Conservation (phyloP, 2,113 vertebrate genomes). For the Pampusana beccarii region DNA sequence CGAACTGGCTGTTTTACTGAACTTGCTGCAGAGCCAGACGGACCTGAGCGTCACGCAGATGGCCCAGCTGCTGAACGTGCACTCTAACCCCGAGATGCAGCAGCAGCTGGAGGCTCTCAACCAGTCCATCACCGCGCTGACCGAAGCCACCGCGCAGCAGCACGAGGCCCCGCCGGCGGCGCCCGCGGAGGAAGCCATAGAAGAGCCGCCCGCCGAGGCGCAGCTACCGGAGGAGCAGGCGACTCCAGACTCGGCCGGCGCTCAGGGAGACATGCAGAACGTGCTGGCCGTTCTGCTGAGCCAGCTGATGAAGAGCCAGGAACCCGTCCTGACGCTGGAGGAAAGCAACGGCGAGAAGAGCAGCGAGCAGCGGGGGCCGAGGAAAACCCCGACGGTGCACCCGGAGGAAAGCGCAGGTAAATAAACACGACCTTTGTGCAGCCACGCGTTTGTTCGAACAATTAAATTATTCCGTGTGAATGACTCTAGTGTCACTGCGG, state of each 20-base stretch:
- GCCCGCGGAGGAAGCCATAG: slow-evolving; percentile 57
- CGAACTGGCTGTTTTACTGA: slow-evolving; percentile 91
- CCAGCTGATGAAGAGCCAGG: slow-evolving; percentile 94
- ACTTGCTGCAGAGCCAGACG: slow-evolving; percentile 96
- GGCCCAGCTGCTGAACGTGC: slow-evolving; percentile 91
- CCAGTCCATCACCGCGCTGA: slow-evolving; percentile 89
- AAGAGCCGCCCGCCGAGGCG: slow-evolving; percentile 70
- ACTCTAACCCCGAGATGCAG: slow-evolving; percentile 88
- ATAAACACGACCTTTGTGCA: slow-evolving; percentile 42
- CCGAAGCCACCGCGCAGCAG: slow-evolving; percentile 82
- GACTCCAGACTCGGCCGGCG: slow-evolving; percentile 72
- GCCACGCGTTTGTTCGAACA: slow-evolving; percentile 17
- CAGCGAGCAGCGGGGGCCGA: slow-evolving; percentile 77
- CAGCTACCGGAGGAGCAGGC: slow-evolving; percentile 78
- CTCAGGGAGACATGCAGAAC: slow-evolving; percentile 91
- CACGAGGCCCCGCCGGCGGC: slow-evolving; percentile 71
- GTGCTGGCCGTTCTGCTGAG: slow-evolving; percentile 92
- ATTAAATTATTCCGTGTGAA: neutral
- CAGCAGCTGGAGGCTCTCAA: slow-evolving; percentile 88
- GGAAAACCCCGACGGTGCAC: slow-evolving; percentile 73
- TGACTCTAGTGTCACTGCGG: neutral
- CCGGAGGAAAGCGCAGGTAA: slow-evolving; percentile 82
- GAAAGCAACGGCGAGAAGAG: slow-evolving; percentile 94
- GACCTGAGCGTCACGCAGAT: slow-evolving; percentile 93
- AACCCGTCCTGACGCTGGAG: slow-evolving; percentile 80